phyloP scores from a whole-genome alignment of 1,140 invertebrate genomes.

The Homalodisca vitripennis region DNA sequence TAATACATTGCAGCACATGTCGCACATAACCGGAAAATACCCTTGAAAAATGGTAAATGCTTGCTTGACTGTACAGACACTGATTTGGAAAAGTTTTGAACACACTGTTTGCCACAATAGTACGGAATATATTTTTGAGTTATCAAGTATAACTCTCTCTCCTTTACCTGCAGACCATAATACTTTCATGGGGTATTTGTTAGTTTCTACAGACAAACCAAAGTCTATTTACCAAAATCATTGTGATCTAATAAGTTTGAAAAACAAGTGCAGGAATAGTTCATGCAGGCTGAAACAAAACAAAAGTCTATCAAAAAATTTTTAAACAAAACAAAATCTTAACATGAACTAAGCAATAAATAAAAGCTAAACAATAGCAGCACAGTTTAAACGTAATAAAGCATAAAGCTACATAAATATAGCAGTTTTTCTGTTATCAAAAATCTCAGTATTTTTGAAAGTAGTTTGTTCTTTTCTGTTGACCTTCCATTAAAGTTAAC shows the following conservation, averaged over 20 bases:
- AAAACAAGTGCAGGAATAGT: constrained; percentile 1
- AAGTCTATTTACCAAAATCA: constrained; percentile 22
- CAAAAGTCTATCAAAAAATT: no score
- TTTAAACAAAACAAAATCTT: no score
- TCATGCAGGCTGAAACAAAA: constrained; percentile 24
- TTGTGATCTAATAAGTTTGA: constrained; percentile 13
- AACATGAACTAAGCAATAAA: no score
- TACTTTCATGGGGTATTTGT: constrained; percentile 1
- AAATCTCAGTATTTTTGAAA: no score
- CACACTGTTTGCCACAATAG: constrained; percentile 16
- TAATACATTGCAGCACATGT: constrained; percentile 1
- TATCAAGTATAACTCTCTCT: not conserved
- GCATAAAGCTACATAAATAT: no score
- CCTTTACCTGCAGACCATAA: constrained; percentile 4
- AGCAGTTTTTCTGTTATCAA: no score
- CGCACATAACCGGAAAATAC: not conserved
- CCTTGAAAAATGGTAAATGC: not conserved
- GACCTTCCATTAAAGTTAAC: no score
- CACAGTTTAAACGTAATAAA: no score
- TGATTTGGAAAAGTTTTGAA: not conserved
- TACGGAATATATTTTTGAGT: not conserved
- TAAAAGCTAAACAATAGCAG: no score
- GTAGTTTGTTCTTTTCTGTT: no score
- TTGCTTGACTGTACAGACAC: not conserved
- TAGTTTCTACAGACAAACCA: constrained; percentile 22